Evolutionary conservation across 2,113 vertebrate genomes (phyloP).

Genomic region (Pterocles gutturalis): DNA sequence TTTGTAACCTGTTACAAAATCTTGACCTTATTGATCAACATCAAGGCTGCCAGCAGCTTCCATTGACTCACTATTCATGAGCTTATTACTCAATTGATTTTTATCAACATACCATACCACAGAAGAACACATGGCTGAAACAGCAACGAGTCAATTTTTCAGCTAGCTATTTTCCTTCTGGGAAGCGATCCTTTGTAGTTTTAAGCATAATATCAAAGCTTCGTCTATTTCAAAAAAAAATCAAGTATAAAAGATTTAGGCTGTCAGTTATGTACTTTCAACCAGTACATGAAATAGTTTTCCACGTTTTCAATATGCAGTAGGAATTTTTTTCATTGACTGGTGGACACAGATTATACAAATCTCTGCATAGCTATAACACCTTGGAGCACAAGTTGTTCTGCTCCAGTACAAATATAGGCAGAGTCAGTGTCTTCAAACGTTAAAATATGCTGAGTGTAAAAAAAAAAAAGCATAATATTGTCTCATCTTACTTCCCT

Average conservation of each 20-base stretch:
- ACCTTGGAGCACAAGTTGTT: background rate
- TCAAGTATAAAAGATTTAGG: background rate
- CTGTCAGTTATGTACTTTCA: background rate
- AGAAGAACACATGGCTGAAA: background rate
- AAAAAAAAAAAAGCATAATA: background rate
- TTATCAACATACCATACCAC: background rate
- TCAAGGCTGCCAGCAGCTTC: background rate
- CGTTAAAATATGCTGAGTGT: background rate
- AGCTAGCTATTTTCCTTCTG: background rate
- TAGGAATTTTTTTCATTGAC: background rate
- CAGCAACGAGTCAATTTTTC: background rate
- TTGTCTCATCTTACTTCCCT: background rate
- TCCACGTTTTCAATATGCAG: background rate
- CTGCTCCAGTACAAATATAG: background rate
- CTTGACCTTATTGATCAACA: background rate
- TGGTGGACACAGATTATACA: background rate
- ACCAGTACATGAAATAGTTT: background rate
- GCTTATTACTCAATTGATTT: background rate
- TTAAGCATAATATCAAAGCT: background rate
- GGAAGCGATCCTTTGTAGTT: background rate
- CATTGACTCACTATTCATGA: conserved; percentile 14
- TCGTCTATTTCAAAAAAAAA: background rate
- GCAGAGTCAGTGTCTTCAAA: background rate
- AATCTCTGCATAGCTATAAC: background rate
- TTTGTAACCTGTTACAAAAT: conserved; percentile 21